These are phyloP conservation scores for Indicator maculatus DNA, from an alignment of 2,113 vertebrate genomes.

Conservation along the genomic window DNA sequence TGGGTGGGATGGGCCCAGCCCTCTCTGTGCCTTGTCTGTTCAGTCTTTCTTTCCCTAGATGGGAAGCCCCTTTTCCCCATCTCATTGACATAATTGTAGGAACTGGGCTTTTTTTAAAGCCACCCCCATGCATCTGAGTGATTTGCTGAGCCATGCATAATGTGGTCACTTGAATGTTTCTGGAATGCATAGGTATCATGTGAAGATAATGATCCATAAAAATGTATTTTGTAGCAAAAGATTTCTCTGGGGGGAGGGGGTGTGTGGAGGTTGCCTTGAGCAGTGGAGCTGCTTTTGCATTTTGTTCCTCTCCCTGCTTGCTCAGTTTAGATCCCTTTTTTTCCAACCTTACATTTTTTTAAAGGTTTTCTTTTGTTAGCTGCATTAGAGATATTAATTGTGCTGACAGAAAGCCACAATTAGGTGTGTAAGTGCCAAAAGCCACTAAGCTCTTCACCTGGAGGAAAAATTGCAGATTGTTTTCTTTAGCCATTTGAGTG, in stretches of 20 bases:
- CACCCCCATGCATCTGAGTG: not conserved
- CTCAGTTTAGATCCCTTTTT: constrained; percentile 10
- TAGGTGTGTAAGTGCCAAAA: constrained; percentile 6
- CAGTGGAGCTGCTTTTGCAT: not conserved
- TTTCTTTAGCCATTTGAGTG: constrained; percentile 12
- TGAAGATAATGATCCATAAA: constrained; percentile 54
- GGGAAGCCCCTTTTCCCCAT: constrained; percentile 5
- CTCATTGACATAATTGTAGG: constrained; percentile 20
- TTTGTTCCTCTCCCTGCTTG: not conserved
- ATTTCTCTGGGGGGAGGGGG: not conserved
- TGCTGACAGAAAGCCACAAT: constrained; percentile 27
- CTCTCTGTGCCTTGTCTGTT: not conserved
- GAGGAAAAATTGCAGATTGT: constrained; percentile 27
- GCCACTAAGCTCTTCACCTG: not conserved
- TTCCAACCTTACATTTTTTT: not conserved
- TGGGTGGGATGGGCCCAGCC: not conserved
- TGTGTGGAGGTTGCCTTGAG: constrained; percentile 1
- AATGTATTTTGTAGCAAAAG: constrained; percentile 30
- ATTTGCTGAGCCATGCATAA: not conserved
- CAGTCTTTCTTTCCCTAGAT: not conserved
- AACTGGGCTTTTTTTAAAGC: not conserved
- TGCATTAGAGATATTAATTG: constrained; percentile 47
- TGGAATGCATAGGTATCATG: constrained; percentile 2
- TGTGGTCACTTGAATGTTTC: constrained; percentile 27
- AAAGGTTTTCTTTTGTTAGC: constrained; percentile 45